These are phyloP conservation scores for Cynaeus angustus DNA, from an alignment of 2,888 invertebrate genomes.

Conservation along the genomic window DNA sequence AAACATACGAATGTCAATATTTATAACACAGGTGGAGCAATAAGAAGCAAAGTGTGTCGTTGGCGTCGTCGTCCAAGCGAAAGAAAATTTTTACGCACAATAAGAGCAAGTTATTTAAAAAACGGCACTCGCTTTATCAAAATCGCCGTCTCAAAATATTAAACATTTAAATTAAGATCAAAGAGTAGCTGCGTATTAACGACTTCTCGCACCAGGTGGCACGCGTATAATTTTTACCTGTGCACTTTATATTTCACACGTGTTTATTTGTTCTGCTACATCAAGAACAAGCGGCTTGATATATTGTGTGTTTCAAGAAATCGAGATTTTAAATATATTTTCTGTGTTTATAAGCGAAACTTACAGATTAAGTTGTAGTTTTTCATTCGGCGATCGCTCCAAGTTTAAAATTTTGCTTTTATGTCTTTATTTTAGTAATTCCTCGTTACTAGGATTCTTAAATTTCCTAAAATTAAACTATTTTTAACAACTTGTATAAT, in stretches of 20 bases:
- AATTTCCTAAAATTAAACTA: too few relatives aligned
- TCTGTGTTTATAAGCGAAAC: not conserved
- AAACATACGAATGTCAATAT: slow-evolving; percentile 40
- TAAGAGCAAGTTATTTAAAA: slow-evolving; percentile 20
- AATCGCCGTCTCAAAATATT: slow-evolving; percentile 42
- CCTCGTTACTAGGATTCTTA: too few relatives aligned
- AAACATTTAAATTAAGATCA: slow-evolving; percentile 51
- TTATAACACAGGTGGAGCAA: slow-evolving; percentile 21
- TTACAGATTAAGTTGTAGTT: too few relatives aligned
- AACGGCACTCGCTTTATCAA: slow-evolving; percentile 39
- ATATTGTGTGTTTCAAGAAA: slow-evolving; percentile 47
- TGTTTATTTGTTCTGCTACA: slow-evolving; percentile 49
- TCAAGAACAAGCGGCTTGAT: slow-evolving; percentile 50
- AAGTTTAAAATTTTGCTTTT: too few relatives aligned
- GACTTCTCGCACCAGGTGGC: slow-evolving; percentile 51
- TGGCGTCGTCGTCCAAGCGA: slow-evolving; percentile 1
- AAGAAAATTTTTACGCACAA: slow-evolving; percentile 9
- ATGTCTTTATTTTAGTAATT: too few relatives aligned
- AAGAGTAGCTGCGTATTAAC: slow-evolving; percentile 44
- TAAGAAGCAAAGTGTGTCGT: slow-evolving; percentile 24
- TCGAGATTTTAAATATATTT: slow-evolving; percentile 34
- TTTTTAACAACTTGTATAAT: too few relatives aligned
- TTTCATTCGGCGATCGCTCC: too few relatives aligned
- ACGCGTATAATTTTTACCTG: slow-evolving; percentile 49
- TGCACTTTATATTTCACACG: slow-evolving; percentile 48